phyloP scores from a whole-genome alignment of 2,113 vertebrate genomes.

The Aviceda subcristata region DNA sequence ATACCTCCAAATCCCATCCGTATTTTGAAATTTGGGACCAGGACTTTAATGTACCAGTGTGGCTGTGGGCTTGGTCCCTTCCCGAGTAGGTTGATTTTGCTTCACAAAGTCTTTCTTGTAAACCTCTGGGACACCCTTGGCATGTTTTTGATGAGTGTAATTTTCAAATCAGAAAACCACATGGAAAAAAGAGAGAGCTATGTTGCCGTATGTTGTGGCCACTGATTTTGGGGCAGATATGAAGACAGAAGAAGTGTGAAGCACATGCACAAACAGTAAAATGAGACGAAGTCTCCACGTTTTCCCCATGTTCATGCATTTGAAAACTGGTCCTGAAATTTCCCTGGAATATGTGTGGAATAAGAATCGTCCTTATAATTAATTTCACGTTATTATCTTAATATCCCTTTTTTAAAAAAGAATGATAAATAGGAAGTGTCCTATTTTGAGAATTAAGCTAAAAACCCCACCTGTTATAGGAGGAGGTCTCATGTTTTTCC shows the following conservation, averaged over 20 bases:
- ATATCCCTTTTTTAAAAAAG: background rate
- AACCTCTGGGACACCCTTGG: background rate
- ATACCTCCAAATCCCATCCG: rapidly evolving
- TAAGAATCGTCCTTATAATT: background rate
- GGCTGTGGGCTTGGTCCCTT: background rate
- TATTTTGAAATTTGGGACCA: background rate
- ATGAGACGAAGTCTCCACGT: background rate
- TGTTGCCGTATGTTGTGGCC: rapidly evolving
- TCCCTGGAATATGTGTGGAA: background rate
- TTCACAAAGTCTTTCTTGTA: background rate
- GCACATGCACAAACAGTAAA: background rate
- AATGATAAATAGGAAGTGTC: background rate
- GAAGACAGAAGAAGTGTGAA: background rate
- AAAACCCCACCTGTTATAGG: rapidly evolving
- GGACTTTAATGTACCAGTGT: rapidly evolving
- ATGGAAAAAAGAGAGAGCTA: rapidly evolving
- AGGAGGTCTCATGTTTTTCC: background rate
- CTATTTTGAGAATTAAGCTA: background rate
- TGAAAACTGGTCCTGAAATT: background rate
- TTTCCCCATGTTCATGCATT: rapidly evolving
- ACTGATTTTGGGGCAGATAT: background rate
- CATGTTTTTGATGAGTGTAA: rapidly evolving
- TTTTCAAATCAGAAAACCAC: background rate
- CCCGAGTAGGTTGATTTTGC: background rate
- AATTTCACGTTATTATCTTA: background rate